A percentile compares a stretch with the other conserved stretches of the same genome.
phyloP scores from a whole-genome alignment of 2,888 invertebrate species.

The Rambutsinella grinnellia region DNA sequence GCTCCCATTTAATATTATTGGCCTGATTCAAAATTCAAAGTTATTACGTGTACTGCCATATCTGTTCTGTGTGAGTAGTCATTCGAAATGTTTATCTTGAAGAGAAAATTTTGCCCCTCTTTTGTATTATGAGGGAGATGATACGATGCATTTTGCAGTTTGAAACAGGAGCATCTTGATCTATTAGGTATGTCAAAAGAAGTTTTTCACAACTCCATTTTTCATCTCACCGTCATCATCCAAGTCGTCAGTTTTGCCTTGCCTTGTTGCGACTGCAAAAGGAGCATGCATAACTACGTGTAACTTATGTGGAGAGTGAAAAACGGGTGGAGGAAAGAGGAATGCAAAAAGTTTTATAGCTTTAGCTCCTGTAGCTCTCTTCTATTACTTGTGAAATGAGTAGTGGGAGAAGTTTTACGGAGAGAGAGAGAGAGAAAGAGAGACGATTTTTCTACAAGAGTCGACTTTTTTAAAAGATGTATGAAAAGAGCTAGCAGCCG shows the following conservation, averaged over 20 bases:
- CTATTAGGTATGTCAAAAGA: slow-evolving; percentile 51
- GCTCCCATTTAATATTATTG: too few species aligned
- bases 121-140: too few species aligned
- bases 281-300: slow-evolving; percentile 17
- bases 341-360: background rate
- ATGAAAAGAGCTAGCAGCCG: slow-evolving; percentile 18
- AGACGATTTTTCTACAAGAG: too few species aligned
- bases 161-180: slow-evolving; percentile 56
- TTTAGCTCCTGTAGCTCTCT: too few species aligned
- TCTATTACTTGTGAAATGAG: background rate
- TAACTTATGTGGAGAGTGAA: slow-evolving; percentile 2
- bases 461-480: background rate
- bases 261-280: slow-evolving; percentile 52
- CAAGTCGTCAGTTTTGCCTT: slow-evolving; percentile 51
- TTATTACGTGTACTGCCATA: too few species aligned
- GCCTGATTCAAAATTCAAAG: too few species aligned
- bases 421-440: background rate
- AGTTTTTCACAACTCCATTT: slow-evolving; percentile 55
- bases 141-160: too few species aligned
- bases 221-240: slow-evolving; percentile 50
- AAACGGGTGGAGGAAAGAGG: background rate
- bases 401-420: background rate
- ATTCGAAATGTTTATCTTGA: too few species aligned
- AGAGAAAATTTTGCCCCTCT: too few species aligned
- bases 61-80: too few species aligned